These are phyloP conservation scores for Chiridota heheva DNA, from an alignment of 35 echinoderm and acorn worm species.

Conservation along the genomic window DNA sequence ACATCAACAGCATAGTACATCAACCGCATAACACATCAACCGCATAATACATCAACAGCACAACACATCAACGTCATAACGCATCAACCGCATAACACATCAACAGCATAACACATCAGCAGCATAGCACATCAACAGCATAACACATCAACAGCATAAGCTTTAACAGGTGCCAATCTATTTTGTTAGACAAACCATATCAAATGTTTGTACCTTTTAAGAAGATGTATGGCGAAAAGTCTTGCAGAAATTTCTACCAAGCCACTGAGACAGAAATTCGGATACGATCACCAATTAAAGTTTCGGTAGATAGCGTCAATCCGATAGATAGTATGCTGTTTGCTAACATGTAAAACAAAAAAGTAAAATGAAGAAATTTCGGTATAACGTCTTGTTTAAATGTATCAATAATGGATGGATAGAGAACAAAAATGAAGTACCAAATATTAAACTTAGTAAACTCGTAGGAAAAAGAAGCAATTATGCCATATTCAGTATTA, in stretches of 20 bases:
- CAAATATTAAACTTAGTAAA: neutral
- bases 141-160: no score
- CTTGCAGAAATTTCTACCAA: slow-evolving; percentile 35
- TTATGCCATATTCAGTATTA: neutral
- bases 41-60: no score
- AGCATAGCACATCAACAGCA: no score
- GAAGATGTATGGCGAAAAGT: neutral
- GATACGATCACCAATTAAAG: slow-evolving; percentile 25
- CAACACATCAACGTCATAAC: no score
- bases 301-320: slow-evolving; percentile 23
- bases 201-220: neutral
- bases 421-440: neutral
- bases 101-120: no score
- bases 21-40: no score
- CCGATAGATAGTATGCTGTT: slow-evolving; percentile 15
- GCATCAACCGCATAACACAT: no score
- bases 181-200: no score
- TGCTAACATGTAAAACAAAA: slow-evolving; percentile 18
- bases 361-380: neutral
- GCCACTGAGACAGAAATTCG: slow-evolving; percentile 36
- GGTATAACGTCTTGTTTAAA: neutral
- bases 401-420: neutral
- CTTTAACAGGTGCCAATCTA: no score
- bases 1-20: no score
- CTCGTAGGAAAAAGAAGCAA: neutral